phyloP scores from a whole-genome alignment of 2,797 vertebrate genomes.

The Lepus oiostolus region DNA sequence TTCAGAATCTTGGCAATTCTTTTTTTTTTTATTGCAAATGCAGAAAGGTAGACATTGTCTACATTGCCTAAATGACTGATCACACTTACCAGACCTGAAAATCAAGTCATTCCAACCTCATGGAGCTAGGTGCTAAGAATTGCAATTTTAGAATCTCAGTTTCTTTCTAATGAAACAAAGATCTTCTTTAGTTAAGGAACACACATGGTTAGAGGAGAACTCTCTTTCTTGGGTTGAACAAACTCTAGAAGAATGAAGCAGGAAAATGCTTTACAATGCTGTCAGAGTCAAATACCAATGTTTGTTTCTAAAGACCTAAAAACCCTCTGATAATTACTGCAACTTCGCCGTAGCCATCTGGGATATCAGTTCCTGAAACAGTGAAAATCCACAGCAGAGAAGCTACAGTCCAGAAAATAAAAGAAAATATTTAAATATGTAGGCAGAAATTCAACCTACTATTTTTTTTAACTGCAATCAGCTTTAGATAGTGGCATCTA shows the following conservation, averaged over 20 bases:
- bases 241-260: conserved; percentile 8
- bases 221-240: not conserved
- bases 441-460: conserved; percentile 12
- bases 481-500: not conserved
- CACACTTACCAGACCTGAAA: conserved; percentile 55
- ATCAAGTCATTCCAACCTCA: conserved; percentile 36
- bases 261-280: not conserved
- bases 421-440: conserved; percentile 82
- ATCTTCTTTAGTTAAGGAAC: conserved; percentile 26
- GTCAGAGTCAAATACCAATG: conserved; percentile 37
- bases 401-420: conserved; percentile 80
- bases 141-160: conserved; percentile 23
- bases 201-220: not conserved
- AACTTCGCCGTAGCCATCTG: conserved; percentile 68
- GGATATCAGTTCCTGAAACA: conserved; percentile 74
- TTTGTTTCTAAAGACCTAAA: not conserved
- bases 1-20: not conserved
- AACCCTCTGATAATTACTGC: conserved; percentile 55
- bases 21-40: not conserved
- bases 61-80: conserved; percentile 7
- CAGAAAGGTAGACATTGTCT: not conserved
- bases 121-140: not conserved
- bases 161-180: conserved; percentile 3
- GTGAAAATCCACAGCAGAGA: conserved; percentile 79
- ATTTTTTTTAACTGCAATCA: not conserved